These are phyloP conservation scores for Cephus pygmeus DNA, from an alignment of 2,888 invertebrate species.

Conservation along the genomic window DNA sequence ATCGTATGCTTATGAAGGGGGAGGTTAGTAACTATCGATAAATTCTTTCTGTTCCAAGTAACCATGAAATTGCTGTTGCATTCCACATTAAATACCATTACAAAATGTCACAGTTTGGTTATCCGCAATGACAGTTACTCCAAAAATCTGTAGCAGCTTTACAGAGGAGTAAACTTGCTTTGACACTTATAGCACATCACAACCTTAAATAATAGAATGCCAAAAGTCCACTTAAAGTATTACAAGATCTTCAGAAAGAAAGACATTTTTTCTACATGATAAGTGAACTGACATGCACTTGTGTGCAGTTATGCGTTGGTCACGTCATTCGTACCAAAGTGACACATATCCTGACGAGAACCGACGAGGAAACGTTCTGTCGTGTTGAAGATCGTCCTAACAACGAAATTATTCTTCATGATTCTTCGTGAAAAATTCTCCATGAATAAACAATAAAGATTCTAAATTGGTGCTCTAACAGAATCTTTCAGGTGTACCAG, in stretches of 20 bases:
- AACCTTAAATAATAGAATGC: neutral
- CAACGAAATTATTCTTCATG: neutral
- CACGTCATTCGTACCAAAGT: conserved; percentile 45
- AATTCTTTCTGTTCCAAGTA: neutral
- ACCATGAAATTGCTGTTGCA: neutral
- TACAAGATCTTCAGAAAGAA: neutral
- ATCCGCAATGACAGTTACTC: neutral
- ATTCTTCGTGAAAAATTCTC: neutral
- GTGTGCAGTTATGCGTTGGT: conserved; percentile 31
- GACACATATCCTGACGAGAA: conserved; percentile 41
- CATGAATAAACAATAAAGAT: neutral
- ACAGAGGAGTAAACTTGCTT: neutral
- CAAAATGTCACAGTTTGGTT: neutral
- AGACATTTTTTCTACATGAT: conserved; percentile 17
- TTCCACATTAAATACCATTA: neutral
- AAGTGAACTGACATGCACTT: conserved; percentile 17
- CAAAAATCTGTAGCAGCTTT: neutral
- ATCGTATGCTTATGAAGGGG: neutral
- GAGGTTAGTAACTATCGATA: neutral
- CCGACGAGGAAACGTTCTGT: neutral
- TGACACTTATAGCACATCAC: neutral
- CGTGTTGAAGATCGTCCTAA: neutral
- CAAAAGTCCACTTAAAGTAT: neutral
- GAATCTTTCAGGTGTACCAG: neutral
- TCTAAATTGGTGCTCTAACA: neutral